phyloP scores from a whole-genome alignment of 1,140 invertebrate genomes.

The Cyclargus thomasi region DNA sequence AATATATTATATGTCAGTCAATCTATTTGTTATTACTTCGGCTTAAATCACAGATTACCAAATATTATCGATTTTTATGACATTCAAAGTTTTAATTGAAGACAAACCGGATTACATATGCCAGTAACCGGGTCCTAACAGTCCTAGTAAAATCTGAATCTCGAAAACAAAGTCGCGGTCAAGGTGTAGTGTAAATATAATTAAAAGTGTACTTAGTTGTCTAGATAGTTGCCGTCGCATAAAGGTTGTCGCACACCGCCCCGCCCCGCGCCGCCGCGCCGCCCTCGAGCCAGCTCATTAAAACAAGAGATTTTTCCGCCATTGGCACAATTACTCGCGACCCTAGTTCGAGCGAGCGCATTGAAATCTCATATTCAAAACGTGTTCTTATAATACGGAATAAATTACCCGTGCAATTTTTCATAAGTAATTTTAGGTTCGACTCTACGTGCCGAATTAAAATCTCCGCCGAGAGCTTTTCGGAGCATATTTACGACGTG shows the following conservation, averaged over 20 bases:
- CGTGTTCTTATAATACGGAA: conserved; percentile 8
- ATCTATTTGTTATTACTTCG: too few species aligned
- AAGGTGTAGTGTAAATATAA: background rate
- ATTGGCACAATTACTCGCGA: background rate
- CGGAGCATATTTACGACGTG: conserved; percentile 19
- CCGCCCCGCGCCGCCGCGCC: too few species aligned
- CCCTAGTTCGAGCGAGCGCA: background rate
- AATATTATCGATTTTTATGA: too few species aligned
- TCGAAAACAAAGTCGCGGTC: too few species aligned
- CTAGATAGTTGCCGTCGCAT: background rate
- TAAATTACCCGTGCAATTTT: conserved; percentile 17
- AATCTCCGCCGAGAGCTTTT: conserved; percentile 13
- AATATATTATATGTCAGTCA: too few species aligned
- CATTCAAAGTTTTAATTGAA: too few species aligned
- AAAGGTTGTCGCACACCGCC: background rate
- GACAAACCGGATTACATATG: too few species aligned
- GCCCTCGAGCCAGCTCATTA: background rate
- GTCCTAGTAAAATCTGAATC: too few species aligned
- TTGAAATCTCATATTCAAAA: conserved; percentile 10
- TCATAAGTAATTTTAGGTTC: conserved; percentile 16
- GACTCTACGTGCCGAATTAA: conserved; percentile 20
- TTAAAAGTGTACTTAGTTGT: background rate
- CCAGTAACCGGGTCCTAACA: too few species aligned
- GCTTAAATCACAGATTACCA: too few species aligned
- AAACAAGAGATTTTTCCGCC: background rate